phyloP scores from a whole-genome alignment of 2,888 invertebrate species.

The Dynastes hyllus region DNA sequence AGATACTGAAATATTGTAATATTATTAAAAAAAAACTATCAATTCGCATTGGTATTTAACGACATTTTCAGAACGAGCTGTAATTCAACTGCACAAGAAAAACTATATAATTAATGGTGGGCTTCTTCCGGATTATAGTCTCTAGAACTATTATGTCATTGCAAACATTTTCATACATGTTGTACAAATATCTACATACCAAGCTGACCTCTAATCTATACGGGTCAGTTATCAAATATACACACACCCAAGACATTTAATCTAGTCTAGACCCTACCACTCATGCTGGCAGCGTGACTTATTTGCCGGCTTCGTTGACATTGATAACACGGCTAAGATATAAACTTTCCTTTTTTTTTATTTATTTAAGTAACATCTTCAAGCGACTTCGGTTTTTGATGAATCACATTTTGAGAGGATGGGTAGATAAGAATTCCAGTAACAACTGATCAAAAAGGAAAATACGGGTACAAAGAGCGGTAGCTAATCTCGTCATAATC shows the following conservation, averaged over 20 bases:
- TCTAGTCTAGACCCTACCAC: slow-evolving; percentile 10
- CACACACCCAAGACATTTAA: not conserved
- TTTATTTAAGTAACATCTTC: not conserved
- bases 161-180: not conserved
- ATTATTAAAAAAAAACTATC: too few species aligned
- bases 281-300: not conserved
- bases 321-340: not conserved
- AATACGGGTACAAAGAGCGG: not conserved
- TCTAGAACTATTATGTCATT: too few species aligned
- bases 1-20: too few species aligned
- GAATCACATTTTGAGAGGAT: not conserved
- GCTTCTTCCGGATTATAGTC: too few species aligned
- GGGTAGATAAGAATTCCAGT: not conserved
- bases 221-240: not conserved
- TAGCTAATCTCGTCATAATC: not conserved
- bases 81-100: too few species aligned
- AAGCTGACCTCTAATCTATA: not conserved
- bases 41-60: too few species aligned
- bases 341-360: too few species aligned
- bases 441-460: not conserved
- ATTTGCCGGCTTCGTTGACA: not conserved
- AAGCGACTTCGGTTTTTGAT: slow-evolving; percentile 7
- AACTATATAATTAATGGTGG: too few species aligned
- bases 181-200: not conserved
- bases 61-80: too few species aligned